Evolutionary conservation across 1,140 invertebrate species (phyloP), one percentile per base, ranked within the genome.

Genomic region (Drosophila aff.): DNA sequence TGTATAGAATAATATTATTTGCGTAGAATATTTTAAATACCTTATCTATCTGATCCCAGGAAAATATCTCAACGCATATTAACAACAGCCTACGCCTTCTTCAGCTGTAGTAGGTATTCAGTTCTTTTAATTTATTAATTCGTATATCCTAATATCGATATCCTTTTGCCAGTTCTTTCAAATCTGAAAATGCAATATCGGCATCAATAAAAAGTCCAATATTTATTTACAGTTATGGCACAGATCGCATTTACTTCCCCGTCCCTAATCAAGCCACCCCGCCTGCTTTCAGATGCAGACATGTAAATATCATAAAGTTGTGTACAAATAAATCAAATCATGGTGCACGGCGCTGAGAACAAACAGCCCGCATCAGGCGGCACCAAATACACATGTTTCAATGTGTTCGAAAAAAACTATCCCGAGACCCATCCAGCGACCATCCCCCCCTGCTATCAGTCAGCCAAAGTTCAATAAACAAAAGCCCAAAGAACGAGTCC

Each of bases 291-390:
- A 65, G 50, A 44, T 66, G 33, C 76, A 69, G 76, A 80, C 83
- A 82, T 82, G 83, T 87, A 87, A 87, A 87, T 87, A 87, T 87
- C 76, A 87, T 87, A 87, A 87, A 87, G 76, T 72, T 79, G 83
- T 86, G 83, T 80, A 87, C 83, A 87, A 87, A 87, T 87, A 87
- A 87, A 87, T 87, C 83, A 87, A 87, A 82, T 87, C 83, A 76
- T 72, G 62, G 63, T 69, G 66, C 66, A 73, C 62, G 43, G 76
- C 49, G 57, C 68, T 68, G 59, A 74, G 83, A 87, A 83, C 83
- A 87, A 87, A 87, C 76, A 87, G 72, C 80, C 83, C 83, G 83
- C 83, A 87, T 87, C 61, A 72, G 67, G 43, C 64, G 69, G 69
- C 46, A 71, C 64, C 63, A 82, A 82, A 74, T 87, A 86, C 83